Evolutionary conservation across 2,113 vertebrate species (phyloP), one percentile per base, ranked within the genome.

Genomic region (Odontophorus gujanensis): DNA sequence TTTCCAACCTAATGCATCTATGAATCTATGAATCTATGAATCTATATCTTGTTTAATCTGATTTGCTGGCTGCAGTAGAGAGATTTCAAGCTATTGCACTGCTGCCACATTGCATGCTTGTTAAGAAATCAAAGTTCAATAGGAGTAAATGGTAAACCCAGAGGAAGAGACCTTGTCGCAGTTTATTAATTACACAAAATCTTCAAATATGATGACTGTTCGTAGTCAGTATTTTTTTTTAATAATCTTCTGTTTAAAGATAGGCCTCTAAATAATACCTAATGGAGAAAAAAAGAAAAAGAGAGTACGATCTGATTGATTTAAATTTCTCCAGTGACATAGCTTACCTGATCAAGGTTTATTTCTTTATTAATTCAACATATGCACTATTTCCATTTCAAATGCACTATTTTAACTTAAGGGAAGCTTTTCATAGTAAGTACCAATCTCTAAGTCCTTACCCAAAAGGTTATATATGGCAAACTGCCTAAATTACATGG

Each of bases 301-400:
- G 34, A 91, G 36, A 88, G 36, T n/a, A 71, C 5, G 85, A 30
- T 74, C 24, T 66, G 59, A 74, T 76, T 42, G 71, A 94, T 93
- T 90, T 81, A 90, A 95, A 63, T n/a, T 85, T 85, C 67, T 91
- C 51, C 16, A 66, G 59, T 34, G 63, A 40, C 85, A 92, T 9
- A 86, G 43, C 42, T 85, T 90, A 66, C 13, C 43, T 66, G 32
- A 81, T 8, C 18, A 69, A 62, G 32, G n/a, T 62, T 96, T 91
- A 91, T 93, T 65, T 68, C 43, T 93, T 78, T 63, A 69, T 73
- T 90, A 93, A 81, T 93, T 65, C 63, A 76, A 61, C n/a, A 73
- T 87, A 85, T 47, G 78, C 65, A 85, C 76, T 92, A 74, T 87
- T 96, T 94, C 81, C 72, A 84, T 91, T 93, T 87, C 40, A 73